Evolutionary conservation across 2,113 vertebrate species (phyloP), one percentile per base, ranked within the genome.

Genomic region (Plecturocebus donacophilus): DNA sequence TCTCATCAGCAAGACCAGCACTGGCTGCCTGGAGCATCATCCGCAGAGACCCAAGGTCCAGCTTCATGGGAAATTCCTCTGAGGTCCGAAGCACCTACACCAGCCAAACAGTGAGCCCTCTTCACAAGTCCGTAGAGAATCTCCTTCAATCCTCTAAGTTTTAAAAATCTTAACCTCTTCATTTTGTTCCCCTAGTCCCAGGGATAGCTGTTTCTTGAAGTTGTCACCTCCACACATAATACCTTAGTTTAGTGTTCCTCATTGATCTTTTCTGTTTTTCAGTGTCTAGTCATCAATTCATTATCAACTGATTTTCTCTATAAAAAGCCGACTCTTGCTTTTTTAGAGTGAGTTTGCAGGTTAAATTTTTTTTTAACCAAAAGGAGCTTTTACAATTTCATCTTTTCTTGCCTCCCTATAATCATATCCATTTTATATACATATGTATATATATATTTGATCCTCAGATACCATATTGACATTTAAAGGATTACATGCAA

Each of bases 221-320:
- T 6, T 54, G 27, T 45, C 32, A 30, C 42, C 42, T 66, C 45
- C 13, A 20, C 23, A 35, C 10, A 25, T 11, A 30, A 14, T 16
- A 20, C 21, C 14, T 56, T 35, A 54, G 38, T 25, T 90, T 38
- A 81, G 10, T 81, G 45, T 45, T 32, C 7, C 27, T 8, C 17
- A 47, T 93, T 77, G 49, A 47, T 21, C 19, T 93, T 68, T 83
- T 54, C 27, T 45, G 14, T 79, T 82, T n/a, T 89, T 89, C 17
- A 68, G 27, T 25, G 61, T 61, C 9, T 21, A 80, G 8, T 61
- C 35, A 20, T 86, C 52, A 58, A 45, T 90, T 85, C 45, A 77
- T 77, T 81, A 86, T 27, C 32, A 7, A 27, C 9, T 52, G 35
- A 75, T 58, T 40, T 27, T 81, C 56, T 81, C 70, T 64, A 42